Evolutionary conservation across 2,888 invertebrate species (phyloP).

Genomic region (Drosophila testacea): DNA sequence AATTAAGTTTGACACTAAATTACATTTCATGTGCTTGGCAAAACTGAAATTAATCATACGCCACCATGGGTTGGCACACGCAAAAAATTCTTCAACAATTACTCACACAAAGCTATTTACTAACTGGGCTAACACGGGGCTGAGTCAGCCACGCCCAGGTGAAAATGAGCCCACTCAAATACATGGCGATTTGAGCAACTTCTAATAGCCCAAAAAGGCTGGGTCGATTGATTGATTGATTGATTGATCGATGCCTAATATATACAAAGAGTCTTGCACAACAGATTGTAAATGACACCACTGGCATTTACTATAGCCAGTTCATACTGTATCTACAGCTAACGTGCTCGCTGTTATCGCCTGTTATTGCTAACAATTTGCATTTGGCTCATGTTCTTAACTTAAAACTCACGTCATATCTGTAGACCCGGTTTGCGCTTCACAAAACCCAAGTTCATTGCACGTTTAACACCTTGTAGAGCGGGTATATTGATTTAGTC

Average conservation of each 20-base stretch:
- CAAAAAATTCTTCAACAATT: conserved; percentile 38
- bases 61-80: conserved; percentile 33
- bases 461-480: conserved; percentile 18
- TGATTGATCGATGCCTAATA: conserved; percentile 28
- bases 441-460: conserved; percentile 31
- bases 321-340: conserved; percentile 5
- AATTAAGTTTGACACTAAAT: conserved; percentile 75
- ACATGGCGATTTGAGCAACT: conserved; percentile 5
- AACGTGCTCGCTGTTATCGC: conserved; percentile 36
- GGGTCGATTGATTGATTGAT: conserved; percentile 38
- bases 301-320: background rate
- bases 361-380: conserved; percentile 54
- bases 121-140: conserved; percentile 6
- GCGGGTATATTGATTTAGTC: background rate
- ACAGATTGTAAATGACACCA: conserved; percentile 14
- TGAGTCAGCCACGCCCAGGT: conserved; percentile 47
- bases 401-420: conserved; percentile 38
- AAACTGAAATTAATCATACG: conserved; percentile 75
- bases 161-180: conserved; percentile 12
- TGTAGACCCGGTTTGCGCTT: conserved; percentile 43
- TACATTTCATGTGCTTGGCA: conserved; percentile 44
- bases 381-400: conserved; percentile 57
- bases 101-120: conserved; percentile 32
- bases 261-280: background rate
- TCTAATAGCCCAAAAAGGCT: conserved; percentile 36